Conservation (phyloP, 2,113 vertebrate species). For the Elanus axillaris region DNA sequence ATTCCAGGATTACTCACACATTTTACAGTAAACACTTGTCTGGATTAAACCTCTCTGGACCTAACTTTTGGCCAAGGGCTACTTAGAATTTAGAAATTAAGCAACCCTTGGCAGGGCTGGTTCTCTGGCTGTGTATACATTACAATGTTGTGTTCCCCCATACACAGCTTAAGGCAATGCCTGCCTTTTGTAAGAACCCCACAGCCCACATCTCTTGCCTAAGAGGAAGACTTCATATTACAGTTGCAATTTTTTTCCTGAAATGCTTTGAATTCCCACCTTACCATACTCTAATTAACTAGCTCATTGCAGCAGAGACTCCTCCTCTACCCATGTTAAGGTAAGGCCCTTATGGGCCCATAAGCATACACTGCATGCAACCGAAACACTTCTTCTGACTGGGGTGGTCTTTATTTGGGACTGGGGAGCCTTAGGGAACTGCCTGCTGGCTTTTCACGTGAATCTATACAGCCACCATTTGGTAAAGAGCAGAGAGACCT, state of each 20-base stretch:
- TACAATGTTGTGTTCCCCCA: rapidly evolving
- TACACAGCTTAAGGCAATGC: not conserved
- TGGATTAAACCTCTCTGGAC: not conserved
- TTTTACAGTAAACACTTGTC: not conserved
- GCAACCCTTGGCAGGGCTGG: not conserved
- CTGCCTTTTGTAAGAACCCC: not conserved
- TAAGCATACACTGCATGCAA: not conserved
- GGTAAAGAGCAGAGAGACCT: not conserved
- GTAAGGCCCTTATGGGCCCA: not conserved
- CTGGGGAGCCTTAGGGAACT: not conserved
- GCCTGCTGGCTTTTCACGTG: not conserved
- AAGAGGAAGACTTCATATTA: not conserved
- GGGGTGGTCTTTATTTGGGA: not conserved
- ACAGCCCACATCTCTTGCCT: not conserved
- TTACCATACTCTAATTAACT: not conserved
- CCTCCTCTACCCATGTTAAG: not conserved
- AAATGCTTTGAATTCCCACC: not conserved
- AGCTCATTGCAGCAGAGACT: not conserved
- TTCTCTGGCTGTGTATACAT: not conserved
- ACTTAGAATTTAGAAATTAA: not conserved
- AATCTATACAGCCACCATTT: not conserved
- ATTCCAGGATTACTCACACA: not conserved
- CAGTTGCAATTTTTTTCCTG: not conserved
- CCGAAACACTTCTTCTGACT: not conserved
- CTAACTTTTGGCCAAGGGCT: not conserved